Base-by-base conservation (phyloP, 2,797 vertebrate genomes). In the Semotilus atromaculatus region DNA sequence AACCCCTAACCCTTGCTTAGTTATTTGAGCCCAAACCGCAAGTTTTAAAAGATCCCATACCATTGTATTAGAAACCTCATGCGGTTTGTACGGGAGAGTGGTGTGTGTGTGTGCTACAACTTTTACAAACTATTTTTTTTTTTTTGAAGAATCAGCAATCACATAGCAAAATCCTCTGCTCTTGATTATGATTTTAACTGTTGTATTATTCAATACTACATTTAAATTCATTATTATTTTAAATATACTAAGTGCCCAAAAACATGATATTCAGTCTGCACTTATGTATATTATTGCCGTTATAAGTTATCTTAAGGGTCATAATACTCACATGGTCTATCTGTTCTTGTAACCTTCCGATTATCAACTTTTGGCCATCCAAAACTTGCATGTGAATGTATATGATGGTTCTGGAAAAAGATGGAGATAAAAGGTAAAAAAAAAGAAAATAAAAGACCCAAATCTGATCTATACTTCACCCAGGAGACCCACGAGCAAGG, bases 381-480 rank as follows among this genome's bases (percentile, higher is more conserved):
- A 96, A 92, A 89, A 96, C 93, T 91, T 98, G 96, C 87, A 94
- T 83, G 36, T 96, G 93, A 91, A 97, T 91, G 90, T 97, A 98
- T 90, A 95, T 96, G 62, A 95, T 84, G 0, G 94, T 89, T 88
- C 97, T 98, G 93, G 62, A 90, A 90, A 76, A 74, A 8, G 66
- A 53, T 38, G 62, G 11, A 81, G 11, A 23, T 23, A 34, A 51
- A 18, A 51, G 3, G 38, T 64, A 8, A n/a, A n/a, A n/a, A n/a
- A n/a, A n/a, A n/a, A n/a, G n/a, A n/a, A n/a, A n/a, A n/a, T n/a
- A n/a, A 18, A 71, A 29, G 93, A 62, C 94, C 21, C 7, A 53
- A 38, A 31, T 31, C 16, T n/a, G 7, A 66, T 9, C 7, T 21
- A 34, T 26, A 21, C 34, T 78, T 66, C 76, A 34, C 5, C 11